Base-by-base conservation (phyloP, 2,113 vertebrate species). In the Melozone crissalis region DNA sequence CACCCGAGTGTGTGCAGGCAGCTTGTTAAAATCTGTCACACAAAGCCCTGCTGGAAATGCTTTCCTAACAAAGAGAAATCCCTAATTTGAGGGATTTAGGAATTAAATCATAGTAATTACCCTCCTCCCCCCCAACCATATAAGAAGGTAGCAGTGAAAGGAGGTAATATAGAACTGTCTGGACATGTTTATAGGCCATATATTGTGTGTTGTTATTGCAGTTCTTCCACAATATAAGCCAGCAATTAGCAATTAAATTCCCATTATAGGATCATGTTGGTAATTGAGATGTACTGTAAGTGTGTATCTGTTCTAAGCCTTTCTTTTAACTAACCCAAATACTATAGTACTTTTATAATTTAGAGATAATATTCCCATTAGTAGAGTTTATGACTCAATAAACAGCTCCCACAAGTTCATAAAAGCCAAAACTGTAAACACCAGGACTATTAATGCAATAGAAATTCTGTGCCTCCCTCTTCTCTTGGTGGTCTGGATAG, bases 371-470 rank as follows among this genome's bases (percentile, higher is more conserved):
- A 97, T 97, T 90, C 96, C 96, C 98, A 97, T 98, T 98, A 98
- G 97, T 97, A 97, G 95, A 97, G 94, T 98, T 98, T 98, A 98
- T 97, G 97, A 95, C 95, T 95, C 97, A 98, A 97, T 98, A 98
- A 98, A 98, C 95, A 98, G 96, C 93, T 98, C 95, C 96, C 93
- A 96, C 96, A 96, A 98, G 97, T 98, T 98, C 98, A 97, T 97
- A 98, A 98, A 98, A 98, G 90, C 94, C 91, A 72, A 97, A 97
- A 75, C 87, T 37, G 18, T 98, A 98, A 98, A 98, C 98, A 97
- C 72, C 86, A 96, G 84, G 57, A 89, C 97, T 97, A 97, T 97
- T 98, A 97, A 97, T 96, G 94, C 90, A 95, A 81, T 84, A 97
- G 93, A 96, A 97, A 96, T 97, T 98, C 94, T 95, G 83, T 96